Percentiles rank a stretch among this genome's conserved stretches.
Evolutionary conservation across 35 echinoderm and acorn worm genomes (phyloP).

Genomic region (Ophiothrix spiculata): DNA sequence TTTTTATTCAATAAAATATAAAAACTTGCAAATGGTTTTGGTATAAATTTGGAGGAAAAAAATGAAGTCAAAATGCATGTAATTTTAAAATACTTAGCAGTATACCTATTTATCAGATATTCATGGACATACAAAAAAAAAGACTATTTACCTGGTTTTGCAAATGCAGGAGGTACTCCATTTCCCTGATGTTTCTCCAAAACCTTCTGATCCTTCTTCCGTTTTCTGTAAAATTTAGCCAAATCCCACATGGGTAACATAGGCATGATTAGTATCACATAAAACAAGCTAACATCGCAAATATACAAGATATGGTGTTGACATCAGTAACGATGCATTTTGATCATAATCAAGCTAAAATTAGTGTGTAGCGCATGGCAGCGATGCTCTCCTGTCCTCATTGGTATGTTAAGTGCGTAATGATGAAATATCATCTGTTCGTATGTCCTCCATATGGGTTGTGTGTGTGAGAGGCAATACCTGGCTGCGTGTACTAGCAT

Average conservation of each 20-base stretch:
- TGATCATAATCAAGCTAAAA: slow-evolving; percentile 11
- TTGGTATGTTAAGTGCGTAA: slow-evolving; percentile 4
- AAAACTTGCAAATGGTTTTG: too few species aligned
- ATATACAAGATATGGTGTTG: too few species aligned
- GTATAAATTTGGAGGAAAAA: too few species aligned
- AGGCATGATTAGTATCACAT: not conserved
- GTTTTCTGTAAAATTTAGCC: slow-evolving; percentile 41
- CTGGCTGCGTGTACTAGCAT: not conserved
- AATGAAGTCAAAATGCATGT: too few species aligned
- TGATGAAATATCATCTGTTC: slow-evolving; percentile 5
- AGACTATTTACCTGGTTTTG: slow-evolving; percentile 69
- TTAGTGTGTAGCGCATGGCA: too few species aligned
- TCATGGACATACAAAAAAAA: too few species aligned
- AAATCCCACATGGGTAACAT: slow-evolving; percentile 12
- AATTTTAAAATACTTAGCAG: too few species aligned
- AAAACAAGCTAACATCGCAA: too few species aligned
- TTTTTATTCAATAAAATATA: too few species aligned
- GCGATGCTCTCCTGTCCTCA: not conserved
- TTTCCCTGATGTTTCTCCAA: slow-evolving; percentile 67
- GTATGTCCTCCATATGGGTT: too few species aligned
- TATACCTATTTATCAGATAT: too few species aligned
- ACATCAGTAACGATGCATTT: not conserved
- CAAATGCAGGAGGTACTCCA: slow-evolving; percentile 62
- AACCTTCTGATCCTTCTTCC: slow-evolving; percentile 57
- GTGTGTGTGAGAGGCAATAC: not conserved